Conservation (phyloP, 1,140 invertebrate species). For the Anadara kagoshimensis region DNA sequence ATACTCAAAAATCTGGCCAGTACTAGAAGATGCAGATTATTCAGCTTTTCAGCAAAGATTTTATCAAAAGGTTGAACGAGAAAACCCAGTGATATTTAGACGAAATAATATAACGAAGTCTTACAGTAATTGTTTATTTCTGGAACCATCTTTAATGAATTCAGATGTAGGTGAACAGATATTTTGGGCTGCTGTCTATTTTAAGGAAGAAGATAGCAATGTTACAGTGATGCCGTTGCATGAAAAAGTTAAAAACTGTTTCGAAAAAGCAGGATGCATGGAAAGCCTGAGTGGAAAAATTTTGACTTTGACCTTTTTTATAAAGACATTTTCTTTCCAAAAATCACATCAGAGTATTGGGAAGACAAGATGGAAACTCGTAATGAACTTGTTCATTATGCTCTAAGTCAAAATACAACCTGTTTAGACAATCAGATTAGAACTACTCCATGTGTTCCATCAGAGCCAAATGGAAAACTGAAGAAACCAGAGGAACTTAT, state of each 20-base stretch:
- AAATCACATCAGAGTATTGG: conserved; percentile 9
- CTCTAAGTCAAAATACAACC: too few relatives aligned
- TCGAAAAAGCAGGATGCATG: background rate
- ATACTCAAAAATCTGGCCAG: conserved; percentile 29
- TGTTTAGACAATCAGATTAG: too few relatives aligned
- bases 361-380: background rate
- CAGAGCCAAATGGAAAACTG: background rate
- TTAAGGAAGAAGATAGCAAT: background rate
- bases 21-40: background rate
- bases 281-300: conserved; percentile 12
- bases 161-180: conserved; percentile 1
- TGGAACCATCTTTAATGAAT: conserved; percentile 16
- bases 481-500: background rate
- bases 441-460: background rate
- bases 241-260: background rate
- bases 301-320: conserved; percentile 19
- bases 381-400: too few relatives aligned
- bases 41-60: conserved; percentile 8
- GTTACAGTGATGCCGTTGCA: conserved; percentile 16
- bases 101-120: background rate
- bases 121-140: conserved; percentile 30
- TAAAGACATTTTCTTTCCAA: conserved; percentile 25
- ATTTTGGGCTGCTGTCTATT: conserved; percentile 1
- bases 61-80: conserved; percentile 2
- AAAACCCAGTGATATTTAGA: conserved; percentile 15